Conservation (phyloP, 2,888 invertebrate species). For the Nowickia ferox region DNA sequence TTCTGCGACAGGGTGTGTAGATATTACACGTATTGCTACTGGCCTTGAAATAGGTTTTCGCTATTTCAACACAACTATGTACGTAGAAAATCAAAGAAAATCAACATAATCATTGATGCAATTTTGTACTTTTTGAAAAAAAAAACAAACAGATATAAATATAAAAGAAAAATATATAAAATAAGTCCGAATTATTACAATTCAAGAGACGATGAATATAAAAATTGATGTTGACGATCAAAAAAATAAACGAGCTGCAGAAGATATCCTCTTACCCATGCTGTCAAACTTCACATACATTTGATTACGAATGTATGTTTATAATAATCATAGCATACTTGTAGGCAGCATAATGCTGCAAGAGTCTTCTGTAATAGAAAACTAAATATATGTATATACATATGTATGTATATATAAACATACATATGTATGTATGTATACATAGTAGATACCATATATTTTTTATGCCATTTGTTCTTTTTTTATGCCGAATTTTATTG, state of each 20-base stretch:
- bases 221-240: slow-evolving; percentile 49
- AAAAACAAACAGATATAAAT: background rate
- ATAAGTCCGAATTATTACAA: slow-evolving; percentile 55
- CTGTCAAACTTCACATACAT: background rate
- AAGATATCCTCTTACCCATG: background rate
- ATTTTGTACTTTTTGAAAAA: slow-evolving; percentile 48
- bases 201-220: slow-evolving; percentile 64
- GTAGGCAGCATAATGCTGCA: slow-evolving; percentile 25
- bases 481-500: slow-evolving; percentile 77
- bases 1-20: no score
- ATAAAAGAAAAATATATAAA: slow-evolving; percentile 46
- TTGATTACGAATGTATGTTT: background rate
- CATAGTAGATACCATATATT: background rate
- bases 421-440: no score
- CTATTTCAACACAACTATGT: slow-evolving; percentile 53
- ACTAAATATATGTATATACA: background rate
- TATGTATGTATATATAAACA: no score
- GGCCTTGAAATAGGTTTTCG: slow-evolving; percentile 19
- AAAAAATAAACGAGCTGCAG: slow-evolving; percentile 26
- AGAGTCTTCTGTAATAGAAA: slow-evolving; percentile 47
- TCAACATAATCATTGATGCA: slow-evolving; percentile 66
- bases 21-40: background rate
- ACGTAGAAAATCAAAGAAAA: slow-evolving; percentile 47
- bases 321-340: slow-evolving; percentile 42
- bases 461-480: slow-evolving; percentile 58